Conservation (phyloP, 2,113 vertebrate species). For the Sylvilagus bachmani region DNA sequence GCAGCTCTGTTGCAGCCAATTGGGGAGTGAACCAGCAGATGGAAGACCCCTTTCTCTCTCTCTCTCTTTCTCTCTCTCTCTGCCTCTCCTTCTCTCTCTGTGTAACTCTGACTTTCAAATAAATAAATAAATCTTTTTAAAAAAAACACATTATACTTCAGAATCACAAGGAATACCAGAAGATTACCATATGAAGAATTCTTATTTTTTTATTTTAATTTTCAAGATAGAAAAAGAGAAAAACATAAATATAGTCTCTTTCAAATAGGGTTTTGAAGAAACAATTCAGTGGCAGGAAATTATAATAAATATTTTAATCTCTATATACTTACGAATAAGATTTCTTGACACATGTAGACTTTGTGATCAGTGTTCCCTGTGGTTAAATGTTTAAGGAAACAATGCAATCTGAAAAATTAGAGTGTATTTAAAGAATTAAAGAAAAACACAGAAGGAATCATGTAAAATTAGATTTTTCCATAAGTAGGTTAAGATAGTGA, state of each 20-base stretch:
- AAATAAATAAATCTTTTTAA: background rate
- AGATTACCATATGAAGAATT: constrained; percentile 41
- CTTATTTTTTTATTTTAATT: constrained; percentile 53
- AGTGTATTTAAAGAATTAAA: constrained; percentile 42
- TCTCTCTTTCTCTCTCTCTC: too few species aligned
- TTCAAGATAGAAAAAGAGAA: constrained; percentile 5
- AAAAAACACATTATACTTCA: constrained; percentile 27
- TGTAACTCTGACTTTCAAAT: too few species aligned
- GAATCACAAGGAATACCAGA: constrained; percentile 38
- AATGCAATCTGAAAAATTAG: constrained; percentile 16
- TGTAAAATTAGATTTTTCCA: constrained; percentile 15
- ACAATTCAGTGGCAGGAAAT: background rate
- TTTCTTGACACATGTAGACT: constrained; percentile 27
- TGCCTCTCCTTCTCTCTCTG: too few species aligned
- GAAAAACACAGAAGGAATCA: constrained; percentile 23
- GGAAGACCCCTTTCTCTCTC: too few species aligned
- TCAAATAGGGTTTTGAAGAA: constrained; percentile 53
- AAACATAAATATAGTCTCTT: background rate
- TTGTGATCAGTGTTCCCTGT: background rate
- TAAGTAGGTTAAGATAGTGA: background rate
- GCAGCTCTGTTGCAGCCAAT: too few species aligned
- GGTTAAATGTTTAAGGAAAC: constrained; percentile 42
- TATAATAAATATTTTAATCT: background rate
- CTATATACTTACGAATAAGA: constrained; percentile 20
- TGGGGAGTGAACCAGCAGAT: too few species aligned